Conservation (phyloP, 1,140 invertebrate species). For the Drosophila kohkoa region DNA sequence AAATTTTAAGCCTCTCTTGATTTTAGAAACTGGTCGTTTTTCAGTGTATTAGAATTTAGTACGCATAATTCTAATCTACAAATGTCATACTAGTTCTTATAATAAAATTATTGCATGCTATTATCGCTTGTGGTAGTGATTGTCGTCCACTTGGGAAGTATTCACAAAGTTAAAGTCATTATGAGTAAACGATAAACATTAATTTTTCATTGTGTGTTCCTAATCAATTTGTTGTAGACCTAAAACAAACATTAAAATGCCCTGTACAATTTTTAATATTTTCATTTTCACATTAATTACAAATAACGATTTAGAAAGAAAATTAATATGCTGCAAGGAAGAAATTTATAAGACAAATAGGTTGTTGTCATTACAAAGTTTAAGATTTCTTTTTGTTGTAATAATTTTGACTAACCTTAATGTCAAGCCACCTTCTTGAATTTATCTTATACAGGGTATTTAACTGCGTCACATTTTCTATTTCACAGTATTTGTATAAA, state of each 20-base stretch:
- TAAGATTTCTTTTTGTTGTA: too few species aligned
- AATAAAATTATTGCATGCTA: not conserved
- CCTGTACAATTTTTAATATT: too few species aligned
- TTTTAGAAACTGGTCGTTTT: too few species aligned
- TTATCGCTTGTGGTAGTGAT: not conserved
- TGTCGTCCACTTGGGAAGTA: not conserved
- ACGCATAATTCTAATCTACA: not conserved
- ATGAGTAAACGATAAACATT: conserved; percentile 8
- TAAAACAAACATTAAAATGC: too few species aligned
- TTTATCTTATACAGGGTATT: not conserved
- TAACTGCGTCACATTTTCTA: not conserved
- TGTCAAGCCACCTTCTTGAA: not conserved
- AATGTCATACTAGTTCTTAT: not conserved
- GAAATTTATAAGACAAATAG: too few species aligned
- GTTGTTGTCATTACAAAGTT: too few species aligned
- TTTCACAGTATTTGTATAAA: conserved; percentile 12
- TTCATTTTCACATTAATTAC: too few species aligned
- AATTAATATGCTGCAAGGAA: too few species aligned
- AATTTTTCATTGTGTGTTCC: not conserved
- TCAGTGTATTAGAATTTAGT: not conserved
- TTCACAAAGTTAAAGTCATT: conserved; percentile 24
- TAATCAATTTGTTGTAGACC: too few species aligned
- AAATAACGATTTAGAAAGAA: too few species aligned
- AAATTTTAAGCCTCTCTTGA: too few species aligned
- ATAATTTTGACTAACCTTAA: too few species aligned